A percentile compares a stretch with the other conserved stretches of the same genome.
Conservation (phyloP, 2,797 vertebrate genomes). For the Myotis pilosus region DNA sequence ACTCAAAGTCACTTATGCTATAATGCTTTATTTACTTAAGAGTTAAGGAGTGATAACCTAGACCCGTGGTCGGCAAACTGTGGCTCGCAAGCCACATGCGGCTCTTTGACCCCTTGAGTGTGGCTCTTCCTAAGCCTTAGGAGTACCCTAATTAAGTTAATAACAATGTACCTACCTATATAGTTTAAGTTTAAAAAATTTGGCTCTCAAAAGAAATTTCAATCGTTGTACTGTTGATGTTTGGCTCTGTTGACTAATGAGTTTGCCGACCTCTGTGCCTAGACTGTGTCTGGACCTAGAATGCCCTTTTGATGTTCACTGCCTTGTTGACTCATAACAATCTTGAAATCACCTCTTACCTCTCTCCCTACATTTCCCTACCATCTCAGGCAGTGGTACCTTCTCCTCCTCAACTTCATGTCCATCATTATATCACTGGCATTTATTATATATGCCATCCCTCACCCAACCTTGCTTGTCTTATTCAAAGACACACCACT, state of each 20-base stretch:
- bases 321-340: neutral
- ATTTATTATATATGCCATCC: neutral
- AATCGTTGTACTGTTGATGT: too few relatives aligned
- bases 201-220: too few relatives aligned
- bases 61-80: too few relatives aligned
- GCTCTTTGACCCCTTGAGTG: too few relatives aligned
- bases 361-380: neutral
- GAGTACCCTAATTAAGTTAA: too few relatives aligned
- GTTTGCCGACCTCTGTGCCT: too few relatives aligned
- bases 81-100: too few relatives aligned
- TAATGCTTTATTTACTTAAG: neutral
- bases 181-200: too few relatives aligned
- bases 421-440: neutral
- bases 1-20: neutral
- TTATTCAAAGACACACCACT: neutral
- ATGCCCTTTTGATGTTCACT: neutral
- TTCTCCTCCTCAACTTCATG: neutral
- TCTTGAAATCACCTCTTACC: neutral
- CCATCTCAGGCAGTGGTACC: neutral
- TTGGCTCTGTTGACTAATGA: too few relatives aligned
- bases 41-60: too few relatives aligned
- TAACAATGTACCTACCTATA: too few relatives aligned
- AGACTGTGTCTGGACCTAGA: neutral
- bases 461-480: rapidly evolving
- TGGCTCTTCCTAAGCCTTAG: too few relatives aligned